A percentile compares a stretch with the other conserved stretches of the same genome.
These are phyloP conservation scores for Xyliphius kryptos DNA, from an alignment of 2,113 vertebrate species.

Conservation along the genomic window DNA sequence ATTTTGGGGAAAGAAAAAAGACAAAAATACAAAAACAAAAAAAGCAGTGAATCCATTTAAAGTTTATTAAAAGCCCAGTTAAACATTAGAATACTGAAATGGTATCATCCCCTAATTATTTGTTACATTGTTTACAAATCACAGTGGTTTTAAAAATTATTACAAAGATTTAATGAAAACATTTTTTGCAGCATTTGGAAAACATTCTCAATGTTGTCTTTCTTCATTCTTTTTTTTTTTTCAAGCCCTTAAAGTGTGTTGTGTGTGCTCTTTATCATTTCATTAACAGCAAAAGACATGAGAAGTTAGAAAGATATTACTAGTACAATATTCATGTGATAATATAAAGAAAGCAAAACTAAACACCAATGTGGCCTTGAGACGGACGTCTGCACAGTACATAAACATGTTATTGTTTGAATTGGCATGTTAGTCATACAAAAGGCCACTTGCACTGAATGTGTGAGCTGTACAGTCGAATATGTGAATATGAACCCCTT, in stretches of 20 bases:
- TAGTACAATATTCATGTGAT: constrained; percentile 54
- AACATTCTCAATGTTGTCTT: constrained; percentile 68
- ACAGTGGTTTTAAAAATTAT: constrained; percentile 72
- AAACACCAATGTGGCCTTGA: no score
- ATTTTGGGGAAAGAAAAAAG: no score
- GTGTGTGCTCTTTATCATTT: constrained; percentile 53
- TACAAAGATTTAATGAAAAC: constrained; percentile 65
- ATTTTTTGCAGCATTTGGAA: constrained; percentile 64
- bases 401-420: not conserved
- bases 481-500: constrained; percentile 12
- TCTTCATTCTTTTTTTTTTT: constrained; percentile 42
- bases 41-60: constrained; percentile 50
- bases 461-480: constrained; percentile 5
- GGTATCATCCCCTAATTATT: constrained; percentile 49
- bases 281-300: constrained; percentile 44
- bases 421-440: constrained; percentile 16
- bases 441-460: constrained; percentile 16
- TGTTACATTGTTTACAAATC: constrained; percentile 68
- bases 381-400: no score
- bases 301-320: no score
- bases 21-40: no score
- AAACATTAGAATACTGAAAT: constrained; percentile 76
- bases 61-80: constrained; percentile 74
- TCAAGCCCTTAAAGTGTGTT: constrained; percentile 66
- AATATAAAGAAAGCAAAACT: constrained; percentile 20